A percentile compares a stretch with the other conserved stretches of the same genome.
These are phyloP conservation scores for Parapsyche elsis DNA, from an alignment of 1,140 invertebrate species.

Conservation along the genomic window DNA sequence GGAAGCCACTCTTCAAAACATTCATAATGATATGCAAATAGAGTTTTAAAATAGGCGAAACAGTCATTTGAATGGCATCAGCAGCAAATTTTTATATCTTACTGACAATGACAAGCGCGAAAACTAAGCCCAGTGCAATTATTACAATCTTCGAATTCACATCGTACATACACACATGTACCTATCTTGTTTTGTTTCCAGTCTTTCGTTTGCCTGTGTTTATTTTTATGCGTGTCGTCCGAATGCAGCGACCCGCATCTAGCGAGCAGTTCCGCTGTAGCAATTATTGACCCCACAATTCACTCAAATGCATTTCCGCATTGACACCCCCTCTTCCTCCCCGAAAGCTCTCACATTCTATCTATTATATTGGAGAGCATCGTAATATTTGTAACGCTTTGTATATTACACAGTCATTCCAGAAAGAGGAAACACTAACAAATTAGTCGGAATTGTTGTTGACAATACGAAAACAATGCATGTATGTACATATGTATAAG, in stretches of 20 bases:
- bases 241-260: slow-evolving; percentile 45
- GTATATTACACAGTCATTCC: background rate
- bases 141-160: background rate
- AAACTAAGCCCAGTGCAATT: too few relatives aligned
- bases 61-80: too few relatives aligned
- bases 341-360: background rate
- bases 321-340: slow-evolving; percentile 27
- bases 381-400: slow-evolving; percentile 4
- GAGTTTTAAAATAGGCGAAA: too few relatives aligned
- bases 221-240: slow-evolving; percentile 1
- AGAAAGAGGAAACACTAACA: too few relatives aligned
- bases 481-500: too few relatives aligned
- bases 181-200: background rate
- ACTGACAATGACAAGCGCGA: too few relatives aligned
- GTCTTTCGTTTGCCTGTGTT: background rate
- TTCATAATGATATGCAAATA: too few relatives aligned
- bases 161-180: background rate
- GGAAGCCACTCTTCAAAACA: slow-evolving; percentile 21
- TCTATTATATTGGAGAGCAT: background rate
- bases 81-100: too few relatives aligned
- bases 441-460: too few relatives aligned
- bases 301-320: slow-evolving; percentile 54
- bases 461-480: too few relatives aligned
- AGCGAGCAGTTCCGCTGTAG: slow-evolving; percentile 42
- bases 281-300: slow-evolving; percentile 55